phyloP scores from a whole-genome alignment of 30 jellyfish, hydroid and myxozoan species.

The Hydractinia symbiolongicarpus region DNA sequence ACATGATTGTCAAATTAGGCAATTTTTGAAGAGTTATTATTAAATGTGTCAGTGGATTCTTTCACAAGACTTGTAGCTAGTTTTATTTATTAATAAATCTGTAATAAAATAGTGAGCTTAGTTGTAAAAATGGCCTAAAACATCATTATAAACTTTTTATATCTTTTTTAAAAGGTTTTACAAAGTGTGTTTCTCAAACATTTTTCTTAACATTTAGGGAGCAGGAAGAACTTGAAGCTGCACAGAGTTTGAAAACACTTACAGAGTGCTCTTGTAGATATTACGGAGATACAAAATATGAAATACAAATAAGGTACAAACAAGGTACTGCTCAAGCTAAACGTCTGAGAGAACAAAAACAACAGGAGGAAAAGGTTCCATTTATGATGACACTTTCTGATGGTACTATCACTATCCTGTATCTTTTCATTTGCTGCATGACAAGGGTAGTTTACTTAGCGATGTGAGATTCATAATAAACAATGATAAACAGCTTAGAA shows the following conservation, averaged over 20 bases:
- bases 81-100: no score
- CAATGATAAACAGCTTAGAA: no score
- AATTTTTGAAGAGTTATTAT: no score
- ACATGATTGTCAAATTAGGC: no score
- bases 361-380: slow-evolving; percentile 18
- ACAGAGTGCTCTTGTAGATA: slow-evolving; percentile 41
- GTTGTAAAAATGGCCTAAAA: no score
- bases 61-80: no score
- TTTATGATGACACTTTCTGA: slow-evolving; percentile 64
- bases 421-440: slow-evolving; percentile 31
- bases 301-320: slow-evolving; percentile 44
- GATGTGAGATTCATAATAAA: background rate
- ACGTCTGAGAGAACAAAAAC: slow-evolving; percentile 37
- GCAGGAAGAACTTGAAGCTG: slow-evolving; percentile 42
- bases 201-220: slow-evolving; percentile 25
- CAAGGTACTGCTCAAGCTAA: slow-evolving; percentile 66
- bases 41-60: no score
- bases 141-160: no score
- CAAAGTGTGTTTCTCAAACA: no score
- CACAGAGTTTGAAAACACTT: no score
- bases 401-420: slow-evolving; percentile 52
- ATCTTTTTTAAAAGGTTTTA: no score
- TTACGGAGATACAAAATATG: slow-evolving; percentile 71
- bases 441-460: background rate
- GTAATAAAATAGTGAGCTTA: no score